Conservation (phyloP, 2,113 vertebrate genomes). For the Oncorhynchus nerka region DNA sequence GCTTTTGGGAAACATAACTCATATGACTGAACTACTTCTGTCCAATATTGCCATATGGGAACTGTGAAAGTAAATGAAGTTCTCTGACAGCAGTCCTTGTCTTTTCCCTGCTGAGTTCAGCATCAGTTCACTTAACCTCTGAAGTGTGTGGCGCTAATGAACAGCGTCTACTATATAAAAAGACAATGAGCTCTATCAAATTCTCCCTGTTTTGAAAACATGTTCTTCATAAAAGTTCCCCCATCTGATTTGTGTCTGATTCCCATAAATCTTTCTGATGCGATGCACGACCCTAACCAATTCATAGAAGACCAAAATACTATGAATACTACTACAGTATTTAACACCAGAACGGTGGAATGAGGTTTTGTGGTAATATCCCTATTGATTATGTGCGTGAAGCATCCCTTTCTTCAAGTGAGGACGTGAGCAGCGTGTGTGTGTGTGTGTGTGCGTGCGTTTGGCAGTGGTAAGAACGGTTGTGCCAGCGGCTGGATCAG, state of each 20-base stretch:
- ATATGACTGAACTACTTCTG: neutral
- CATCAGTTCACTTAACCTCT: too few species aligned
- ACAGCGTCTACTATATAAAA: constrained; percentile 43
- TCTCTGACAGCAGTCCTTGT: neutral
- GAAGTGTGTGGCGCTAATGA: constrained; percentile 25
- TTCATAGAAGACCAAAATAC: neutral
- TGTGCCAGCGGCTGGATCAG: constrained; percentile 51
- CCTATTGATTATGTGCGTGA: constrained; percentile 3
- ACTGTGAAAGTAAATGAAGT: neutral
- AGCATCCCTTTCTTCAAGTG: too few species aligned
- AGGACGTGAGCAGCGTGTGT: too few species aligned
- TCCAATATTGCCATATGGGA: neutral
- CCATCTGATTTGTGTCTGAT: neutral
- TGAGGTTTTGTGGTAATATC: neutral
- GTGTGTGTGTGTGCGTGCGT: constrained; percentile 16
- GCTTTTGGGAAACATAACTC: neutral
- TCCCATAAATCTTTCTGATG: constrained; percentile 24
- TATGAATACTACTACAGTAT: constrained; percentile 16
- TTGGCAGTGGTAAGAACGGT: constrained; percentile 51
- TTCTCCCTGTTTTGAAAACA: constrained; percentile 5
- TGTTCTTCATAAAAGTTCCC: too few species aligned
- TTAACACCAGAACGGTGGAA: constrained; percentile 12
- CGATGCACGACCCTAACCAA: constrained; percentile 22
- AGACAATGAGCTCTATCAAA: constrained; percentile 8
- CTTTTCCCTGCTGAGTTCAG: neutral